Evolutionary conservation across 2,888 invertebrate genomes (phyloP).

Genomic region (Erpobdella octoculata): DNA sequence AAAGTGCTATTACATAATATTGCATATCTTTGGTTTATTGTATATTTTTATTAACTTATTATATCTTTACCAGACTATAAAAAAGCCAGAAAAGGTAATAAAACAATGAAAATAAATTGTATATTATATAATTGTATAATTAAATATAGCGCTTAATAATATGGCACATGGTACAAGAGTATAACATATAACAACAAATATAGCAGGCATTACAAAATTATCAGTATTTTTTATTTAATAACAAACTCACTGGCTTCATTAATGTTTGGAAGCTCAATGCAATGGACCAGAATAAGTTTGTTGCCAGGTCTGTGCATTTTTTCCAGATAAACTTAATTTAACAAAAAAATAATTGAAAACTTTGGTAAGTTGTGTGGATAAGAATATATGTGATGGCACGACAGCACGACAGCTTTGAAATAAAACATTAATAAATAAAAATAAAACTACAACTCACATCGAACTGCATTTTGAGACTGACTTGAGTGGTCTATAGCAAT

Average conservation of each 20-base stretch:
- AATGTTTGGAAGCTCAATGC: constrained; percentile 39
- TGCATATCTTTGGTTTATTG: too few species aligned
- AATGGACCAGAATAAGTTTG: constrained; percentile 38
- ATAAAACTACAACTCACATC: constrained; percentile 6
- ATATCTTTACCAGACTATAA: too few species aligned
- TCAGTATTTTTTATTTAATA: too few species aligned
- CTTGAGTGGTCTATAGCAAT: constrained; percentile 21
- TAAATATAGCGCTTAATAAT: too few species aligned
- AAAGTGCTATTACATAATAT: too few species aligned
- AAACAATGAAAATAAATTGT: too few species aligned
- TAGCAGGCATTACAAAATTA: too few species aligned
- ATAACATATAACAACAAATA: too few species aligned
- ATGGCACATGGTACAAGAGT: too few species aligned
- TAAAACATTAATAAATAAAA: neutral
- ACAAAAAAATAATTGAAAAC: neutral
- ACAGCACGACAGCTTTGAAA: neutral
- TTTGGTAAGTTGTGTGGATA: neutral
- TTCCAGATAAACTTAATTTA: constrained; percentile 37
- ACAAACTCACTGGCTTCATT: constrained; percentile 37
- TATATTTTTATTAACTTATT: too few species aligned
- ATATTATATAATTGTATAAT: too few species aligned
- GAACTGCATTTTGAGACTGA: constrained; percentile 19
- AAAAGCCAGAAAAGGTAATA: too few species aligned
- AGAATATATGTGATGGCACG: neutral
- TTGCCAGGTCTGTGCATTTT: constrained; percentile 38